phyloP scores from a whole-genome alignment of 2,113 vertebrate genomes.

The Grantiella picta region DNA sequence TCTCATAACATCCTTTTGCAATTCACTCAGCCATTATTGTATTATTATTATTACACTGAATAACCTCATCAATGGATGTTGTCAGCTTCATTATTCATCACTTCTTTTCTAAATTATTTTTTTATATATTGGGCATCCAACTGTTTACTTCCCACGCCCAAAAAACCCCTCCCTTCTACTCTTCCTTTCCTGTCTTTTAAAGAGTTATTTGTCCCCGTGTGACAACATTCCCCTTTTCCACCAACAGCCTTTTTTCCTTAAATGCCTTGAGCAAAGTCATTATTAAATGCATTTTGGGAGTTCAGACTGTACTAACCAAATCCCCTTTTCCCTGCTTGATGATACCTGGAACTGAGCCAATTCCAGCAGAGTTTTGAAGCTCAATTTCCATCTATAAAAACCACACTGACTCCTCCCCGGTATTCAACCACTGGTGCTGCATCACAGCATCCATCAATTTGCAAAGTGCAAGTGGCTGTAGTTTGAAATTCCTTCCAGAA shows the following conservation, averaged over 20 bases:
- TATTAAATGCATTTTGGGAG: background rate
- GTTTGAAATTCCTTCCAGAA: background rate
- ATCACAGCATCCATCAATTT: background rate
- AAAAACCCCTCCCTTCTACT: background rate
- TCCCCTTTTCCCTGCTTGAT: background rate
- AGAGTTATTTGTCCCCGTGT: rapidly evolving
- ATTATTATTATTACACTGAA: background rate
- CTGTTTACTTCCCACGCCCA: background rate
- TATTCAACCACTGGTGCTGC: background rate
- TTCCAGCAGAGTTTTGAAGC: background rate
- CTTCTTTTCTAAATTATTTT: background rate
- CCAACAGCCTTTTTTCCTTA: background rate
- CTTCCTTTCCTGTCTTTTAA: background rate
- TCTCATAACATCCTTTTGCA: background rate
- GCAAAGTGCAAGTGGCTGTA: background rate
- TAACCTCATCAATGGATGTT: background rate
- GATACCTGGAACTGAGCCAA: background rate
- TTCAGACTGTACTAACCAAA: background rate
- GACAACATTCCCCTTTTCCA: background rate
- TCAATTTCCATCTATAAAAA: rapidly evolving
- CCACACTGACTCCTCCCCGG: rapidly evolving
- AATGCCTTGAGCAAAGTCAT: background rate
- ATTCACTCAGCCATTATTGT: background rate
- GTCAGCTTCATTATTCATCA: background rate
- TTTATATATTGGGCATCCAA: background rate